Evolutionary conservation across 2,113 vertebrate genomes (phyloP), one percentile per base, ranked within the genome.

Genomic region (Eolophus roseicapilla): DNA sequence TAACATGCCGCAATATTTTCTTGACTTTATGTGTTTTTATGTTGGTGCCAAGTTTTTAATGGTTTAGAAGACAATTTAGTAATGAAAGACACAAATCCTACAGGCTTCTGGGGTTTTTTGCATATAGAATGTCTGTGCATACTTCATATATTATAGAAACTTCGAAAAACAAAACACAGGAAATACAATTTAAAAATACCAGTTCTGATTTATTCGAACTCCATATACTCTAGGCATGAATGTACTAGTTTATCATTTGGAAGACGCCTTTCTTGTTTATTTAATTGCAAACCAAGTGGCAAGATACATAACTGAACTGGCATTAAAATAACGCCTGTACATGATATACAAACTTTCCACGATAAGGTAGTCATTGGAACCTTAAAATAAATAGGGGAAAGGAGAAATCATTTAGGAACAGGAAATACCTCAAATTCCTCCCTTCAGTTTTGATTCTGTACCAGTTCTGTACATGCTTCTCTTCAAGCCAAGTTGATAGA

Each of bases 41-140:
- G 6, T 31, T 21, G 18, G 23, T 87, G 92, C 49, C 87, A 94
- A 92, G 24, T 67, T 93, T 93, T 73, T 95, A 94, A 87, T 85
- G 44, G 33, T 31, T 91, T 75, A 60, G 69, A 81, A 95, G 35
- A 91, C 21, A 86, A 44, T 35, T 93, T 47, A 68, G 39, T 27
- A 82, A 90, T 25, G 53, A 81, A 86, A 86, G 62, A 47, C 5
- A 70, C 15, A 88, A 90, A 79, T 93, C 28, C 11, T 67, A 75
- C 10, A 76, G 41, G 6, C 3, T 46, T 43, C 15, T 64, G 59
- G 7, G 23, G 3, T 39, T 60, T 79, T 74, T 73, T 44, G 28
- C 50, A 29, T 69, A 64, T 20, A 57, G 28, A 83, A 80, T 65
- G 4, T 80, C 80, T 74, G 21, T 24, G 28, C 25, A 86, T 6